These are phyloP conservation scores for Polypterus bichir DNA, from an alignment of 2,113 vertebrate species.

Conservation along the genomic window DNA sequence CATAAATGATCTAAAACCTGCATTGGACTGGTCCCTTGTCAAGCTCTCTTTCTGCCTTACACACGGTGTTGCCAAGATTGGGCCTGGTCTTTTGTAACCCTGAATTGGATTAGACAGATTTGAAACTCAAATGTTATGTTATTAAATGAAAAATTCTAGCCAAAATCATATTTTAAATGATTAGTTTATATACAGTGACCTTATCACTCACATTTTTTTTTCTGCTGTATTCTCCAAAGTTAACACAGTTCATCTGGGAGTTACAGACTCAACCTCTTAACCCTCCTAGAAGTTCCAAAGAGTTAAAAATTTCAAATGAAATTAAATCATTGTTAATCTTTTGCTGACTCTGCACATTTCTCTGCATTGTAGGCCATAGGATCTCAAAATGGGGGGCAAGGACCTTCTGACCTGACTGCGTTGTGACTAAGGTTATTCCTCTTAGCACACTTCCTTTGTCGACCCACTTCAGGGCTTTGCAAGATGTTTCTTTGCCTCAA, in stretches of 20 bases:
- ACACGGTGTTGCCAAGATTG: too few relatives aligned
- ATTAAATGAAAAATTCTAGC: background rate
- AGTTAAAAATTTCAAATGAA: background rate
- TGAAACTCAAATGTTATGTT: background rate
- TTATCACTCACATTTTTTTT: too few relatives aligned
- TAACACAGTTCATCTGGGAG: background rate
- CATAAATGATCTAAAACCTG: too few relatives aligned
- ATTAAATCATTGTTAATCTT: background rate
- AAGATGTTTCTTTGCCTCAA: background rate
- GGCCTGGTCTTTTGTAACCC: too few relatives aligned
- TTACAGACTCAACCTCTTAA: background rate
- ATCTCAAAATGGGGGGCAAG: background rate
- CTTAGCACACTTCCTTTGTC: conserved; percentile 4
- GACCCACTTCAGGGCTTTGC: conserved; percentile 7
- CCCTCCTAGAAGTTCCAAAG: background rate
- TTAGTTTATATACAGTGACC: background rate
- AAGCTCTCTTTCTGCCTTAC: too few relatives aligned
- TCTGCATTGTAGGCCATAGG: background rate
- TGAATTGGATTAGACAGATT: too few relatives aligned
- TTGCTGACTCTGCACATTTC: background rate
- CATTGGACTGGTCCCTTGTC: too few relatives aligned
- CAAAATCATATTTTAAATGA: background rate
- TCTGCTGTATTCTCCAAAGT: background rate
- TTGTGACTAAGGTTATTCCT: background rate
- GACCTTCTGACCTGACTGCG: background rate